phyloP scores from a whole-genome alignment of 2,113 vertebrate genomes.

The Carollia perspicillata region DNA sequence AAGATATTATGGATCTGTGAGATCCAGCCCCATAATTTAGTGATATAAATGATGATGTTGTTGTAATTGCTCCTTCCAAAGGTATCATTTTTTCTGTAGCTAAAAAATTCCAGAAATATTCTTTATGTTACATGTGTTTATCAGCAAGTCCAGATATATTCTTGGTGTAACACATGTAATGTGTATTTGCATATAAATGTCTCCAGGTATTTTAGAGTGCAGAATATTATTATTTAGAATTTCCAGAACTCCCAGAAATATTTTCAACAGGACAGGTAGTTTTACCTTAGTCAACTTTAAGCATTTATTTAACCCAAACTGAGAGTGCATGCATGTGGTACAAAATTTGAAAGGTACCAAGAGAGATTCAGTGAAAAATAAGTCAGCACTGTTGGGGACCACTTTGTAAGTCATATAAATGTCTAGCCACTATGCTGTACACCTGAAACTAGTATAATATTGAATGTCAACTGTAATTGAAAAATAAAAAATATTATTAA shows the following conservation, averaged over 20 bases:
- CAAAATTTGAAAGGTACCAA: not conserved
- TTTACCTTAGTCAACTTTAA: not conserved
- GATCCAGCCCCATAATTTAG: not conserved
- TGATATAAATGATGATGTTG: not conserved
- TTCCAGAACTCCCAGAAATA: not conserved
- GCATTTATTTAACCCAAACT: not conserved
- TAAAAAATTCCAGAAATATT: not conserved
- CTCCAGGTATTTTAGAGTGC: not conserved
- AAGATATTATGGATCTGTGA: not conserved
- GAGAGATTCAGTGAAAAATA: not conserved
- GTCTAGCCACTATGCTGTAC: not conserved
- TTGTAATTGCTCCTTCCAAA: slow-evolving; percentile 26
- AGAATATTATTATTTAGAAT: not conserved
- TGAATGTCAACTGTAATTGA: not conserved
- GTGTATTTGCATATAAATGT: not conserved
- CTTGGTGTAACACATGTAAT: not conserved
- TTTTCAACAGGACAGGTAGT: not conserved
- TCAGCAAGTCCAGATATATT: not conserved
- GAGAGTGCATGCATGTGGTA: not conserved
- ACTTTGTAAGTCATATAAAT: not conserved
- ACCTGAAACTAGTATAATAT: not conserved
- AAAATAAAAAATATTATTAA: not conserved
- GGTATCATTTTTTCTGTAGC: not conserved
- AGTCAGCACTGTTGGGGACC: not conserved
- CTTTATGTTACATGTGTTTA: not conserved